Conservation (phyloP, 2,113 vertebrate species). For the Neodon shergylaensis region DNA sequence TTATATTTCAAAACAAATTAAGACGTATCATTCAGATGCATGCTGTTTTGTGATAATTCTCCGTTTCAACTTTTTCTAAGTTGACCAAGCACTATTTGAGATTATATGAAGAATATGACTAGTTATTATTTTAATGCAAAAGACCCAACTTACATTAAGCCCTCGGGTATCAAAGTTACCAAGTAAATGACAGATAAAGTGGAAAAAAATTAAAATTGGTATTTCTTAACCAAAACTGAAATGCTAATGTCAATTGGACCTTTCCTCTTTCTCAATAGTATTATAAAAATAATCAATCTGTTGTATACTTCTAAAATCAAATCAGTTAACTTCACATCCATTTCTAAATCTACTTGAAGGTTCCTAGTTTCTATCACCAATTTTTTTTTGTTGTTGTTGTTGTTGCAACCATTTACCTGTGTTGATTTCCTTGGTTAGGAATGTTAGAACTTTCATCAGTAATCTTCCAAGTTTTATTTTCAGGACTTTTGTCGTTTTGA, state of each 20-base stretch:
- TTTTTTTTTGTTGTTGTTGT: neutral
- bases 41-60: neutral
- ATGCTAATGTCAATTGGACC: neutral
- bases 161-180: neutral
- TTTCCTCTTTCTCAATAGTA: neutral
- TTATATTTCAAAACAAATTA: neutral
- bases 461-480: too few relatives aligned
- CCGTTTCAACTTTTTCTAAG: neutral
- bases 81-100: neutral
- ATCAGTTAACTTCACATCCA: neutral
- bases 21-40: neutral
- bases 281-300: neutral
- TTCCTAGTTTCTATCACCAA: neutral
- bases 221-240: neutral
- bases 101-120: neutral
- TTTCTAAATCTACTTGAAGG: neutral
- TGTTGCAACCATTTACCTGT: neutral
- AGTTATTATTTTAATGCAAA: neutral
- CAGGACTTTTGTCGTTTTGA: too few relatives aligned
- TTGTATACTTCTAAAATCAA: neutral
- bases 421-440: neutral
- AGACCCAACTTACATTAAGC: neutral
- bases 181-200: neutral
- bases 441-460: too few relatives aligned
- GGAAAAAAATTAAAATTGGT: neutral